These are phyloP conservation scores for Origma solitaria DNA, from an alignment of 2,113 vertebrate genomes.

Conservation along the genomic window DNA sequence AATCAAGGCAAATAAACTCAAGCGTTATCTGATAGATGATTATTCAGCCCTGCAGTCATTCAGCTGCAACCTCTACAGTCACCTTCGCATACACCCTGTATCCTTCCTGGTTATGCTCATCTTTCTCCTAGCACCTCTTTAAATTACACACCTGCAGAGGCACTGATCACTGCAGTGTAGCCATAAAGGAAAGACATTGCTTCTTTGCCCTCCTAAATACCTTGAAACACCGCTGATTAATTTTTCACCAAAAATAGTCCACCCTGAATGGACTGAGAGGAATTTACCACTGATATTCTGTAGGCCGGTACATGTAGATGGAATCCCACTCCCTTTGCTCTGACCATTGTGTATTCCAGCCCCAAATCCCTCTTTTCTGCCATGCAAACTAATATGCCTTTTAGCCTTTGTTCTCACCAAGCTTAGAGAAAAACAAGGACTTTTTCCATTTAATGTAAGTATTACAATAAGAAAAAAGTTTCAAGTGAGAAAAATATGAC, in stretches of 20 bases:
- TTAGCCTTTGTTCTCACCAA: background rate
- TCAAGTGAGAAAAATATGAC: constrained; percentile 37
- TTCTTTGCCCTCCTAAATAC: constrained; percentile 57
- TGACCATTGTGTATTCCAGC: background rate
- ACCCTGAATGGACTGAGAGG: background rate
- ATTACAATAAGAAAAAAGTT: constrained; percentile 36
- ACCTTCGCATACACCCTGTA: constrained; percentile 2
- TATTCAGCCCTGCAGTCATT: constrained; percentile 33
- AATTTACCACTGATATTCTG: background rate
- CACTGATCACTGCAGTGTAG: constrained; percentile 44
- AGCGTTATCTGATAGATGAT: background rate
- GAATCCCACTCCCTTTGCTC: background rate
- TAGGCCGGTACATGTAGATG: background rate
- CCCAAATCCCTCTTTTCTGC: background rate
- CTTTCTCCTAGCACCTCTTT: constrained; percentile 47
- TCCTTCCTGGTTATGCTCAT: constrained; percentile 50
- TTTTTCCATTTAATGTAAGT: constrained; percentile 9
- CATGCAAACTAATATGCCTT: background rate
- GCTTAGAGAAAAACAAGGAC: constrained; percentile 18
- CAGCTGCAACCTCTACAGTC: constrained; percentile 13
- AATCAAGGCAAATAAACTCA: constrained; percentile 23
- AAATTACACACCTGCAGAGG: constrained; percentile 54
- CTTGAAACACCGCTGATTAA: background rate
- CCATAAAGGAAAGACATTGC: constrained; percentile 61
- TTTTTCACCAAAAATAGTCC: constrained; percentile 25